Conservation (phyloP, 2,113 vertebrate species). For the Microtus richardsoni region DNA sequence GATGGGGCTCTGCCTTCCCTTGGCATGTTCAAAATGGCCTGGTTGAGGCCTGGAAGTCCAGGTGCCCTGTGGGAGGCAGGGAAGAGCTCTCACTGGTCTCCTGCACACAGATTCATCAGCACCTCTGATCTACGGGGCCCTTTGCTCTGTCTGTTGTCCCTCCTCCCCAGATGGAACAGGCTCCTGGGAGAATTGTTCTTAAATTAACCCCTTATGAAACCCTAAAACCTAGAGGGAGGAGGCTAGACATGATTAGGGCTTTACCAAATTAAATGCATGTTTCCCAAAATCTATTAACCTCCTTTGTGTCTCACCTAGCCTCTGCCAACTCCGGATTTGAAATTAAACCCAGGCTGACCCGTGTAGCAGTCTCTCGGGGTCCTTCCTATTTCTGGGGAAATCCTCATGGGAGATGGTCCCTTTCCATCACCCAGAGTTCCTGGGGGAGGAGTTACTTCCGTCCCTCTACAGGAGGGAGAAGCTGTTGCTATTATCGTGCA, state of each 20-base stretch:
- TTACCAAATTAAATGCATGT: constrained; percentile 19
- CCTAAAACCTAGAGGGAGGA: background rate
- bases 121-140: background rate
- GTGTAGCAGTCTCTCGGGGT: background rate
- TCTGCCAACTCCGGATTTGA: background rate
- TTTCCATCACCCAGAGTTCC: background rate
- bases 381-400: background rate
- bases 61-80: background rate
- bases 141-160: background rate
- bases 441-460: background rate
- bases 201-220: background rate
- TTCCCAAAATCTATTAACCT: background rate
- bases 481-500: background rate
- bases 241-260: background rate
- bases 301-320: background rate
- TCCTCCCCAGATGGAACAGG: background rate
- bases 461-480: background rate
- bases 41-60: background rate
- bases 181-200: background rate
- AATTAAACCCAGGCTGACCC: background rate
- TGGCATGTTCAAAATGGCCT: background rate
- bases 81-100: too few relatives aligned
- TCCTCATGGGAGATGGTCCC: background rate
- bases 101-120: background rate
- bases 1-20: background rate